Conservation (phyloP, 2,113 vertebrate genomes). For the Platycercus adscitus region DNA sequence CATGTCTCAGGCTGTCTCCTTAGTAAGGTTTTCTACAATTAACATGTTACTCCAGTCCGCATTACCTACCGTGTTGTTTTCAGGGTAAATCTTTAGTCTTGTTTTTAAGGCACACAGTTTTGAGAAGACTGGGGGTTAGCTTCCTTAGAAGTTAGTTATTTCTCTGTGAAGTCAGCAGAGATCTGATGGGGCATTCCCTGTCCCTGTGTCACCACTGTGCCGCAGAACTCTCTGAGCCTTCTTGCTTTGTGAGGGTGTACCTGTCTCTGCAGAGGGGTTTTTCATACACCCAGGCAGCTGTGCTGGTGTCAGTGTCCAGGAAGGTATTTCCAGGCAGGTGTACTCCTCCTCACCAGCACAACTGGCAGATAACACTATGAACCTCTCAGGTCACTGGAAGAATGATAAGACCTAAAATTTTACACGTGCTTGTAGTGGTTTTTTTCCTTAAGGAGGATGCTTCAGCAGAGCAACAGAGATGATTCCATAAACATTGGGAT, state of each 20-base stretch:
- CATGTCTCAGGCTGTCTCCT: background rate
- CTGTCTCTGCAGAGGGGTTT: background rate
- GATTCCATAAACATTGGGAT: background rate
- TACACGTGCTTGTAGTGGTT: background rate
- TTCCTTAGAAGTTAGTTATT: background rate
- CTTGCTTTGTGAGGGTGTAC: background rate
- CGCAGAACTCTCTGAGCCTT: background rate
- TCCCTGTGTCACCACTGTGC: background rate
- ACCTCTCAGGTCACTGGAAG: background rate
- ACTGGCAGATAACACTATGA: background rate
- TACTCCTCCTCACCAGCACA: background rate
- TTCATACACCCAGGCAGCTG: background rate
- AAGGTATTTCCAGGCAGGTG: background rate
- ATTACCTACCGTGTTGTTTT: background rate
- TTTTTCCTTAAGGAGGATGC: background rate
- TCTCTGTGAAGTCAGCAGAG: background rate
- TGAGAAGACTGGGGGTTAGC: background rate
- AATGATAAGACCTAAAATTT: background rate
- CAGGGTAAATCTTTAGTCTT: background rate
- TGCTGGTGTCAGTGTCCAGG: background rate
- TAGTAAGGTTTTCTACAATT: background rate
- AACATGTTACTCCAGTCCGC: background rate
- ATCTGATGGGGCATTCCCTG: background rate
- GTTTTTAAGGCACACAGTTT: background rate
- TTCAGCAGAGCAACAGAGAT: background rate